Evolutionary conservation across 2,797 vertebrate genomes (phyloP).

Genomic region (Lagocephalus sceleratus): DNA sequence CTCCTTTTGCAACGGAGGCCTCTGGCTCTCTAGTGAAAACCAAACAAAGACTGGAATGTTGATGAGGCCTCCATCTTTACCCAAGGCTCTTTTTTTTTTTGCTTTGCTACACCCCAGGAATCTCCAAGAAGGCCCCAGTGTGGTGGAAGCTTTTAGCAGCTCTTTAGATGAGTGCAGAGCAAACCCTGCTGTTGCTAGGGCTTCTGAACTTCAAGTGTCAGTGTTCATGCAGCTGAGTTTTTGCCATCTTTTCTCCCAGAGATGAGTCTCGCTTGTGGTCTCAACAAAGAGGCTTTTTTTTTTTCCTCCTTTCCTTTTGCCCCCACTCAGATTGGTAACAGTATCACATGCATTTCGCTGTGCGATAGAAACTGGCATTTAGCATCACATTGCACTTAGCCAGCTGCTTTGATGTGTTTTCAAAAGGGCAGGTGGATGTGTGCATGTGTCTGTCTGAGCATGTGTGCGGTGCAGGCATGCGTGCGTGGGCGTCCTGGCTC

Average conservation of each 20-base stretch:
- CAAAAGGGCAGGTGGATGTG: conserved; percentile 65
- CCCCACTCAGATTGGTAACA: conserved; percentile 57
- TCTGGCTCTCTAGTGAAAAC: conserved; percentile 69
- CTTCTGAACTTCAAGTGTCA: conserved; percentile 52
- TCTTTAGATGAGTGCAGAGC: conserved; percentile 61
- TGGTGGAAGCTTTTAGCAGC: conserved; percentile 68
- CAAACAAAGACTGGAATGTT: conserved; percentile 78
- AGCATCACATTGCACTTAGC: conserved; percentile 66
- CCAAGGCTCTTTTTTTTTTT: conserved; percentile 49
- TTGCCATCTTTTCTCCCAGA: conserved; percentile 27
- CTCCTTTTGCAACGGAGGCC: conserved; percentile 60
- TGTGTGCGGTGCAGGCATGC: conserved; percentile 3
- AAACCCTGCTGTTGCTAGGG: conserved; percentile 60
- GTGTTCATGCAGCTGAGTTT: conserved; percentile 45
- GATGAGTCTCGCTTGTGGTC: conserved; percentile 10
- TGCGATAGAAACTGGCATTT: conserved; percentile 75
- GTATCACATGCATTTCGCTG: conserved; percentile 62
- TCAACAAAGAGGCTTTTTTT: conserved; percentile 46
- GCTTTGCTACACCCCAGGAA: conserved; percentile 69
- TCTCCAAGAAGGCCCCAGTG: conserved; percentile 67
- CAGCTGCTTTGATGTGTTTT: conserved; percentile 68
- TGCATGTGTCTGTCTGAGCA: conserved; percentile 5
- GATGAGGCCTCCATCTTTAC: conserved; percentile 74
- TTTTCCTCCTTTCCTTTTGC: conserved; percentile 28
- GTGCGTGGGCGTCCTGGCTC: conserved; percentile 14